A percentile compares a stretch with the other conserved stretches of the same genome.
These are phyloP conservation scores for Oenanthe oenanthe DNA, from an alignment of 2,113 vertebrate genomes.

Conservation along the genomic window DNA sequence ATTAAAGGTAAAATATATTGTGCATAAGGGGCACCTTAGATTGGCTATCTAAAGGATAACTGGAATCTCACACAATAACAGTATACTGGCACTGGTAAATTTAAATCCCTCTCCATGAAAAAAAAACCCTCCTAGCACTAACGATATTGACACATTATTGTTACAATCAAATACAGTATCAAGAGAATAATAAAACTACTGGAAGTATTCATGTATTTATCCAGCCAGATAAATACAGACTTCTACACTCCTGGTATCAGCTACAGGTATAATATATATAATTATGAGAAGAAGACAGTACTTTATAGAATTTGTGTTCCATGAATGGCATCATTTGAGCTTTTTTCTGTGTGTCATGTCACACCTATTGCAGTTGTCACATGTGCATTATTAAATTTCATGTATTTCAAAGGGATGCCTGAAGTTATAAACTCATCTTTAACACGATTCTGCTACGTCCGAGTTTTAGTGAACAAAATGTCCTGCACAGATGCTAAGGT, in stretches of 20 bases:
- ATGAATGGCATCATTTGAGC: not conserved
- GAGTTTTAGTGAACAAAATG: not conserved
- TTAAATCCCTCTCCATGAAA: not conserved
- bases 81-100: not conserved
- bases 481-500: not conserved
- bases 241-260: not conserved
- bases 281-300: not conserved
- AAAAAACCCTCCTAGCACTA: not conserved
- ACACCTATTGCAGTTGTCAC: not conserved
- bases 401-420: not conserved
- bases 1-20: not conserved
- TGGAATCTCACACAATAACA: not conserved
- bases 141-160: rapidly evolving
- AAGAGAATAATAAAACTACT: not conserved
- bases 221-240: not conserved
- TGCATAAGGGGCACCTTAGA: not conserved
- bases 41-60: not conserved
- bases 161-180: not conserved
- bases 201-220: not conserved
- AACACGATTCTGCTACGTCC: not conserved
- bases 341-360: not conserved
- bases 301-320: not conserved
- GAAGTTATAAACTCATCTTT: not conserved
- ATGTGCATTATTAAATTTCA: not conserved
- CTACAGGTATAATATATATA: not conserved